Base-by-base conservation (phyloP, 2,888 invertebrate species). In the Sminthurinus aureus region DNA sequence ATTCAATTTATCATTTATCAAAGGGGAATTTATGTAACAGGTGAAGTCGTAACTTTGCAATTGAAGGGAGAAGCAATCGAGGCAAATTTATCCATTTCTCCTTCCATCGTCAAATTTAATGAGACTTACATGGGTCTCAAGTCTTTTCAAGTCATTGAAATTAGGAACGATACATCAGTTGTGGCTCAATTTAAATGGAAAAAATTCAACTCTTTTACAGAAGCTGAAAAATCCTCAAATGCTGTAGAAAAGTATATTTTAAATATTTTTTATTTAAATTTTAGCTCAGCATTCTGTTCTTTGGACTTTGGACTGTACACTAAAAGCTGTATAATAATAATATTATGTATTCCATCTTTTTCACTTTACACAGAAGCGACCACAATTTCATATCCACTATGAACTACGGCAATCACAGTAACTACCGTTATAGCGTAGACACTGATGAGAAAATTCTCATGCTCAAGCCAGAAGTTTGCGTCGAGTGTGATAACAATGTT, bases 121-220 rank as follows among this genome's bases (percentile, higher is more conserved):
- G 78, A 77, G 26, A 82, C 82, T 0, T 82, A 82, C 77, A 69
- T 82, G 20, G 82, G 82, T 20, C 67, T 82, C 12, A 52, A 50
- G 13, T 69, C 77, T 13, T 38, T 15, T 13, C 26, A 67, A 4
- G n/a, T n/a, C 24, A 51, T 82, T 0, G 24, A 38, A 22, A 71
- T 82, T 13, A 52, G 51, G 15, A 82, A 82, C 38, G 52, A 67
- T 11, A 82, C 77, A 15, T 24, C 82, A 3, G 58, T 52, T 13
- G 77, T 77, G 6, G 77, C 69, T 50, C n/a, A 24, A 71, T 82
- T 77, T 22, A 67, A 78, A 18, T 82, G 82, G 82, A 69, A 78
- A 26, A 76, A 82, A 52, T 69, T 24, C 24, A 0, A 24, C 6
- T 71, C 71, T 8, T 22, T 22, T 13, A 26, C 24, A 12, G 71